Percentiles rank a stretch among this genome's conserved stretches.
Conservation (phyloP, 2,888 invertebrate genomes). For the Acrobasis suavella region DNA sequence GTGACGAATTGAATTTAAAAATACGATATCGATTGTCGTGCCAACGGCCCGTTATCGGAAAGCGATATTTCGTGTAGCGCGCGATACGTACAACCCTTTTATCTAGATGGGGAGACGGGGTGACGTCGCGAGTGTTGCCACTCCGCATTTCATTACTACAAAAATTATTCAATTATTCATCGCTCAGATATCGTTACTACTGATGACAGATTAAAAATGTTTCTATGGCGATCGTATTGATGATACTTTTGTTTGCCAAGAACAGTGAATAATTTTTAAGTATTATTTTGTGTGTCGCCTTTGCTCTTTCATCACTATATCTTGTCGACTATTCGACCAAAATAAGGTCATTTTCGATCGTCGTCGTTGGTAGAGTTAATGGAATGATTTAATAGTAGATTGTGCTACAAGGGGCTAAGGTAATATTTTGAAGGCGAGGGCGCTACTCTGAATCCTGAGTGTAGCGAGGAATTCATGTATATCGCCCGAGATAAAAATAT, state of each 20-base stretch:
- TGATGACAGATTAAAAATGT: slow-evolving; percentile 31
- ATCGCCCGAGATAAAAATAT: too few species aligned
- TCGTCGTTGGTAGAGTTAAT: too few species aligned
- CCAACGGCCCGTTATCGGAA: slow-evolving; percentile 68
- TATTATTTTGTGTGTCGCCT: too few species aligned
- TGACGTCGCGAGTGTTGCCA: slow-evolving; percentile 57
- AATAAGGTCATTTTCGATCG: too few species aligned
- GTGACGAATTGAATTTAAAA: slow-evolving; percentile 38
- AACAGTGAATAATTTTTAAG: too few species aligned
- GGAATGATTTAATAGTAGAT: too few species aligned
- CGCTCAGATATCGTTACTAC: slow-evolving; percentile 37
- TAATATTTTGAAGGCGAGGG: too few species aligned
- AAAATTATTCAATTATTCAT: slow-evolving; percentile 69
- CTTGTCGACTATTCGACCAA: too few species aligned
- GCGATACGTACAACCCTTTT: slow-evolving; percentile 69
- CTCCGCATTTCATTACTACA: slow-evolving; percentile 64
- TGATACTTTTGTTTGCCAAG: slow-evolving; percentile 1
- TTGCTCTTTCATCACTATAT: too few species aligned
- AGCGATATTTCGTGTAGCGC: slow-evolving; percentile 65
- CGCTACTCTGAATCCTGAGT: too few species aligned
- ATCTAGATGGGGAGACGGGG: slow-evolving; percentile 70
- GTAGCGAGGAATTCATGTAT: too few species aligned
- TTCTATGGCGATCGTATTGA: slow-evolving; percentile 15
- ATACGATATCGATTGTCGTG: slow-evolving; percentile 61
- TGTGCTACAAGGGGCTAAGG: too few species aligned